phyloP scores from a whole-genome alignment of 2,113 vertebrate species.

The Gambusia holbrooki region DNA sequence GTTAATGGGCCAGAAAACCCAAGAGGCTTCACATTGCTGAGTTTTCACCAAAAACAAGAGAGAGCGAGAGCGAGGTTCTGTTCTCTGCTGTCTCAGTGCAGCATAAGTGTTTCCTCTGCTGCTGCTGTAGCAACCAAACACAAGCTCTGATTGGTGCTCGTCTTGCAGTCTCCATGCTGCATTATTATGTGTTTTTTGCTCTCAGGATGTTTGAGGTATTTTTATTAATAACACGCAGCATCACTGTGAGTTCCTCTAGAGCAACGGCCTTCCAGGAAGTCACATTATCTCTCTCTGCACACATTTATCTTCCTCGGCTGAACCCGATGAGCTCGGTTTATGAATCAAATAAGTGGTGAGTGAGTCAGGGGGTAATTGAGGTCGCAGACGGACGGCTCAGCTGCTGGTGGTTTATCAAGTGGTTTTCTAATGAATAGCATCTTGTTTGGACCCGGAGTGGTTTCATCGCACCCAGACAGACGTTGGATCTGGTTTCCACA shows the following conservation, averaged over 20 bases:
- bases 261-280: slow-evolving; percentile 19
- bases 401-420: slow-evolving; percentile 56
- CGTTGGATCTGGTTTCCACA: slow-evolving; percentile 62
- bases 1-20: slow-evolving; percentile 61
- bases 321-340: slow-evolving; percentile 25
- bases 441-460: slow-evolving; percentile 63
- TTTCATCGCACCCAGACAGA: slow-evolving; percentile 42
- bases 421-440: slow-evolving; percentile 70
- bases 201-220: slow-evolving; percentile 17
- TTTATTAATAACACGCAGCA: slow-evolving; percentile 9
- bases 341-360: slow-evolving; percentile 19
- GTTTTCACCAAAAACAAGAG: too few relatives aligned
- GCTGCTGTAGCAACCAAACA: slow-evolving; percentile 78
- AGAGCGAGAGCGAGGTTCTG: slow-evolving; percentile 46
- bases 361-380: slow-evolving; percentile 64
- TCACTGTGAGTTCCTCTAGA: background rate
- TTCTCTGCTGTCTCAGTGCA: slow-evolving; percentile 61
- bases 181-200: background rate
- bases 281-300: slow-evolving; percentile 5
- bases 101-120: slow-evolving; percentile 63
- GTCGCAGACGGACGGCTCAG: slow-evolving; percentile 67
- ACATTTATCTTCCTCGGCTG: slow-evolving; percentile 19
- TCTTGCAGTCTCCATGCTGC: slow-evolving; percentile 8
- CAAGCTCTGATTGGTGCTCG: slow-evolving; percentile 68
- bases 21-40: background rate